Evolutionary conservation across 1,140 invertebrate species (phyloP).

Genomic region (Lasioglossum baleicum): DNA sequence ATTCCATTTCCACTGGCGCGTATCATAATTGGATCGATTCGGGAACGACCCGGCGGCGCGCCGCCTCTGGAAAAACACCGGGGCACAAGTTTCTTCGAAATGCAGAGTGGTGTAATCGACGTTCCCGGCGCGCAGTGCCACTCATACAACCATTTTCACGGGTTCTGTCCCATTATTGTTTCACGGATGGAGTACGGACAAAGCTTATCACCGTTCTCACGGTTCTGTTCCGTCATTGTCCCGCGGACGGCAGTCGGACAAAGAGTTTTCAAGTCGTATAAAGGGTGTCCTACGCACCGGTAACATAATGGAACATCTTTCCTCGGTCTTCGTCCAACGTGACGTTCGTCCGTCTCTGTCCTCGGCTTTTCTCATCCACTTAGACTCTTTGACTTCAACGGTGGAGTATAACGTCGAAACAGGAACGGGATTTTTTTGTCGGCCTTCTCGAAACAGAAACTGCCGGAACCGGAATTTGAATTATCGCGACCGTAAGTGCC

Average conservation of each 20-base stretch:
- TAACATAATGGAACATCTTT: slow-evolving; percentile 31
- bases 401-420: background rate
- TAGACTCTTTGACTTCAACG: slow-evolving; percentile 3
- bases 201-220: slow-evolving; percentile 44
- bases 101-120: background rate
- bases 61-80: background rate
- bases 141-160: slow-evolving; percentile 22
- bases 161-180: slow-evolving; percentile 34
- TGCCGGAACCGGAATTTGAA: background rate
- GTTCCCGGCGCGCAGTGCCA: background rate
- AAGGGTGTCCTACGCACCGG: slow-evolving; percentile 27
- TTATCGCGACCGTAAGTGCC: background rate
- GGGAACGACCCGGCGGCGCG: background rate
- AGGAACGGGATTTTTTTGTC: too few relatives aligned
- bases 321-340: slow-evolving; percentile 5
- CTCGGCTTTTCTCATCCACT: background rate
- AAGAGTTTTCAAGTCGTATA: slow-evolving; percentile 42
- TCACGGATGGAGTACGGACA: slow-evolving; percentile 30
- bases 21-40: background rate
- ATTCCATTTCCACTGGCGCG: background rate
- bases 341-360: background rate
- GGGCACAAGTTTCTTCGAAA: background rate
- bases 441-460: too few relatives aligned
- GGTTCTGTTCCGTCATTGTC: slow-evolving; percentile 35
- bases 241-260: slow-evolving; percentile 22